Conservation (phyloP, 2,888 invertebrate genomes). For the Cephus sareptanus region DNA sequence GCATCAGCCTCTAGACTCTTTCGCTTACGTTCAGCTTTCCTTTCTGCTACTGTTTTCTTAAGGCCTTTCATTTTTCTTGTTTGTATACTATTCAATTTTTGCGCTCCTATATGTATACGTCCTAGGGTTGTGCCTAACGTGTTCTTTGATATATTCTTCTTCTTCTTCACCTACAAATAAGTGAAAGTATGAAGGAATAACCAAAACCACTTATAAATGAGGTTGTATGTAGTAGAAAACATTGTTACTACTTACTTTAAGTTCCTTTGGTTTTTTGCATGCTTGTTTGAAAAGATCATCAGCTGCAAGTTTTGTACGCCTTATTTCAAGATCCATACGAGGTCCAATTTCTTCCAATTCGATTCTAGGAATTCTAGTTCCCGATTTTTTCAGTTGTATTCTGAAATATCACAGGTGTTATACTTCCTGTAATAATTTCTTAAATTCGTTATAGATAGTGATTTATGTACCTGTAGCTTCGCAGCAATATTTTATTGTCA, state of each 20-base stretch:
- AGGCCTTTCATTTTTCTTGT: constrained; percentile 93
- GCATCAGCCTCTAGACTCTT: constrained; percentile 65
- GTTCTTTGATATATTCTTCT: constrained; percentile 92
- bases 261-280: constrained; percentile 81
- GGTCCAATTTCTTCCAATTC: constrained; percentile 97
- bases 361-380: constrained; percentile 86
- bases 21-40: constrained; percentile 71
- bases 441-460: neutral
- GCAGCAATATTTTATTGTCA: constrained; percentile 81
- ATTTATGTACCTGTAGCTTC: constrained; percentile 72
- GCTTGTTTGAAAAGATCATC: constrained; percentile 89
- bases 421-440: neutral
- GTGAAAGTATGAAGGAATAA: neutral
- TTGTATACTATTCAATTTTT: constrained; percentile 85
- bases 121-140: constrained; percentile 90
- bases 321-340: constrained; percentile 84
- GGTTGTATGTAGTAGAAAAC: neutral
- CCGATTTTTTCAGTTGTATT: constrained; percentile 90
- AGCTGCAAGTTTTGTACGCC: constrained; percentile 89
- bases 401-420: constrained; percentile 68
- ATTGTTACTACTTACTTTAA: constrained; percentile 68
- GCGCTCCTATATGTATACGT: constrained; percentile 92
- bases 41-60: constrained; percentile 79
- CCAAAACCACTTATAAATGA: neutral
- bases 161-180: constrained; percentile 75